phyloP scores from a whole-genome alignment of 2,888 invertebrate genomes.

The Caenorhabditis doughertyi region DNA sequence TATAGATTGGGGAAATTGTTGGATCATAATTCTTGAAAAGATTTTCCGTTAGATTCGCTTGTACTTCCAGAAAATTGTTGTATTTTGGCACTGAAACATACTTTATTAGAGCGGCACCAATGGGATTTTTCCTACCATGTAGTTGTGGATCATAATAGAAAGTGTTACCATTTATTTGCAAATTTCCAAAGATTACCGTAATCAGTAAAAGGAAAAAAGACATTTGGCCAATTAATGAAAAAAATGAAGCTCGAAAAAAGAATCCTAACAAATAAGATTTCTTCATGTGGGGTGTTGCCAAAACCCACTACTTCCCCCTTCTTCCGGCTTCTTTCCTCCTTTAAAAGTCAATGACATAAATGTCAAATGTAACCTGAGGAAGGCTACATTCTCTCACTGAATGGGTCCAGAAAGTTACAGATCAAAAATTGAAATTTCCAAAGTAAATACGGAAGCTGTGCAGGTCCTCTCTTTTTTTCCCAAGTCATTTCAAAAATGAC shows the following conservation, averaged over 20 bases:
- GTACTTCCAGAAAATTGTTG: constrained; percentile 30
- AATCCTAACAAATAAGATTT: neutral
- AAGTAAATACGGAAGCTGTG: no score
- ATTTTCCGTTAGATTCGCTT: neutral
- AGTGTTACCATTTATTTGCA: neutral
- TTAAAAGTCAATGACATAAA: constrained; percentile 18
- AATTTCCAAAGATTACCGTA: neutral
- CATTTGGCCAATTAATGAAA: no score
- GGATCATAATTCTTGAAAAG: constrained; percentile 25
- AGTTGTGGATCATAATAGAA: constrained; percentile 1
- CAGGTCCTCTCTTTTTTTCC: no score
- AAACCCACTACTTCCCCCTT: no score
- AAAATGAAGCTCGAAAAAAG: neutral
- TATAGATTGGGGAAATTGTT: constrained; percentile 20
- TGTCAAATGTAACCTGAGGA: constrained; percentile 12
- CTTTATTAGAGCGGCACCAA: neutral
- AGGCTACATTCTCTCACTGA: no score
- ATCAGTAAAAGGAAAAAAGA: neutral
- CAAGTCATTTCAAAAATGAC: no score
- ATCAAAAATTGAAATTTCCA: no score
- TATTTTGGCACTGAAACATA: constrained; percentile 17
- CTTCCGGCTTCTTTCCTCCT: neutral
- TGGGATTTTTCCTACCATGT: neutral
- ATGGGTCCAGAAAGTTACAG: no score
- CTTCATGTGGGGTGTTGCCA: neutral